phyloP scores from a whole-genome alignment of 1,140 invertebrate species.

The Aplysia californica region DNA sequence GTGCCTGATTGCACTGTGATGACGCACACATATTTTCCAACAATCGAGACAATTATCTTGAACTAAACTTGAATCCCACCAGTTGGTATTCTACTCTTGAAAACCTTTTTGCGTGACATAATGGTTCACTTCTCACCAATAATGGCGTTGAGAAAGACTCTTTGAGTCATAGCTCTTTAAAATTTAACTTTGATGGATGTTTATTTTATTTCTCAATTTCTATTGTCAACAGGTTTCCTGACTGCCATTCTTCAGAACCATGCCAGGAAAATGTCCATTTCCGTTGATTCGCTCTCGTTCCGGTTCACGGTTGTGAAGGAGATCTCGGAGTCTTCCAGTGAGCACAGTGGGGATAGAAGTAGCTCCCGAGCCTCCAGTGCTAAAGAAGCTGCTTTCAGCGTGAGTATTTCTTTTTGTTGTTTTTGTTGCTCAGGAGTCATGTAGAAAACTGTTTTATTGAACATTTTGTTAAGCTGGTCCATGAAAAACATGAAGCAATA shows the following conservation, averaged over 20 bases:
- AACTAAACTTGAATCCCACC: too few relatives aligned
- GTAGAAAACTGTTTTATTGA: background rate
- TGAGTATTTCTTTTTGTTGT: constrained; percentile 34
- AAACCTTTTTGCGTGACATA: too few relatives aligned
- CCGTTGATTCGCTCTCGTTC: constrained; percentile 85
- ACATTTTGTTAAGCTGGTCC: background rate
- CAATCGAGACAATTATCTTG: too few relatives aligned
- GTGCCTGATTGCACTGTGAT: too few relatives aligned
- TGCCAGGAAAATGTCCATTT: constrained; percentile 83
- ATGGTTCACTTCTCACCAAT: too few relatives aligned
- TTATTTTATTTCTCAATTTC: too few relatives aligned
- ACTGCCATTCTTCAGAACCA: constrained; percentile 87
- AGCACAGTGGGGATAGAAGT: constrained; percentile 25
- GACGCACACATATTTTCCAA: too few relatives aligned
- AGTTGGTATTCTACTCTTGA: too few relatives aligned
- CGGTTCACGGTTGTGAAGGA: constrained; percentile 74
- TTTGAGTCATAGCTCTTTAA: too few relatives aligned
- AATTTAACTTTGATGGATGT: too few relatives aligned
- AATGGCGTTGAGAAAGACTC: too few relatives aligned
- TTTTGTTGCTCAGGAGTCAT: background rate
- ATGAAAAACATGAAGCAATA: background rate
- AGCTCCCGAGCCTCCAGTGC: constrained; percentile 46
- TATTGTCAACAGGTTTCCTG: constrained; percentile 73
- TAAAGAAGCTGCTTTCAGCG: constrained; percentile 54
- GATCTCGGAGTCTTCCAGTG: constrained; percentile 25